These are phyloP conservation scores for Pollicipes pollicipes DNA, from an alignment of 1,140 invertebrate genomes.

Conservation along the genomic window DNA sequence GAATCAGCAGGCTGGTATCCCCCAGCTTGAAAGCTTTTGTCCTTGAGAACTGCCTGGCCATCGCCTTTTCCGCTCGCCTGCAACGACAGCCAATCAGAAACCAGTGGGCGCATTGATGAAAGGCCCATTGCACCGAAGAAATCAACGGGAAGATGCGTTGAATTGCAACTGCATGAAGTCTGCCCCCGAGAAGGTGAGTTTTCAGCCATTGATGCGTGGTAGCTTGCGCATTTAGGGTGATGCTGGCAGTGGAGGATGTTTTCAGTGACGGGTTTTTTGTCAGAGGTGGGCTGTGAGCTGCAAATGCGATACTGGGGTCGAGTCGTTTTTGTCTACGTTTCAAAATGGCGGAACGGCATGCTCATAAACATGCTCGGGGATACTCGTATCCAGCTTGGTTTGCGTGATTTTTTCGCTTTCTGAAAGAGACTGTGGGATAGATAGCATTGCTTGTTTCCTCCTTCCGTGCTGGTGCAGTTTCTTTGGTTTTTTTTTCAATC, in stretches of 20 bases:
- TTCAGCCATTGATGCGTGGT: no score
- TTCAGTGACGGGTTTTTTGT: no score
- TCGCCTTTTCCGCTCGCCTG: background rate
- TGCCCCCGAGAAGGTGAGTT: background rate
- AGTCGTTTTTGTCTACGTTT: conserved; percentile 2
- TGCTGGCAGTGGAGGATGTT: no score
- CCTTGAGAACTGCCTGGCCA: background rate
- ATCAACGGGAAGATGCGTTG: background rate
- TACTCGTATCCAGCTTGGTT: no score
- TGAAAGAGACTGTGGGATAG: no score
- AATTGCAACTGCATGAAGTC: background rate
- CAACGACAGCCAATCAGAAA: background rate
- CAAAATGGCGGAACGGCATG: conserved; percentile 1
- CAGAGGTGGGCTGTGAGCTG: background rate
- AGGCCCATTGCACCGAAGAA: background rate
- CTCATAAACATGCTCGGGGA: background rate
- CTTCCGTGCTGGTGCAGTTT: no score
- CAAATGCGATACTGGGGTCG: background rate
- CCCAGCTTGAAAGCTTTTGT: background rate
- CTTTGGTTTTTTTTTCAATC: no score
- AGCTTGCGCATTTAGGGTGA: no score
- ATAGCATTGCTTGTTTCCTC: no score
- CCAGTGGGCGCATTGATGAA: conserved; percentile 1
- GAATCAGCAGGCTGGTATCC: background rate
- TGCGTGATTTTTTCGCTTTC: no score